Conservation (phyloP, 2,888 invertebrate species). For the Cinara cedri region DNA sequence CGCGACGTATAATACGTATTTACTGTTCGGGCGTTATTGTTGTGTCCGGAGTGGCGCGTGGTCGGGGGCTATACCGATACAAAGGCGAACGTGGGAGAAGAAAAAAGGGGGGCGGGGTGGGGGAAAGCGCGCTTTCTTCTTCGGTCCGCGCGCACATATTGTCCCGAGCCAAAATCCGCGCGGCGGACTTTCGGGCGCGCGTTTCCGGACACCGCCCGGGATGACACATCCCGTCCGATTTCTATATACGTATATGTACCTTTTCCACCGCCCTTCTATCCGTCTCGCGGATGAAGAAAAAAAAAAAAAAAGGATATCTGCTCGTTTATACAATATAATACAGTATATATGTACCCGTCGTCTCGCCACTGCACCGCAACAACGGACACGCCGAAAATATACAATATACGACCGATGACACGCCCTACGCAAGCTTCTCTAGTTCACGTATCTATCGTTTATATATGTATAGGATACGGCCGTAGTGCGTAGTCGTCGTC, state of each 20-base stretch:
- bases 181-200: slow-evolving; percentile 44
- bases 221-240: slow-evolving; percentile 45
- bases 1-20: background rate
- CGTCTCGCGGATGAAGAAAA: background rate
- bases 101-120: background rate
- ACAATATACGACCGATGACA: slow-evolving; percentile 18
- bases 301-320: slow-evolving; percentile 11
- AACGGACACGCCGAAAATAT: slow-evolving; percentile 16
- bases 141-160: slow-evolving; percentile 32
- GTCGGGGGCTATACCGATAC: background rate
- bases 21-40: slow-evolving; percentile 33
- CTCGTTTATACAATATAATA: background rate
- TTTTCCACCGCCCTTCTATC: slow-evolving; percentile 31
- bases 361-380: background rate
- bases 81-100: background rate
- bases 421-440: too few relatives aligned
- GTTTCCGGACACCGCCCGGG: slow-evolving; percentile 43
- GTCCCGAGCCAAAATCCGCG: slow-evolving; percentile 50
- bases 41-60: background rate
- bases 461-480: too few relatives aligned
- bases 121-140: slow-evolving; percentile 18
- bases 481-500: slow-evolving; percentile 3
- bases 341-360: background rate
- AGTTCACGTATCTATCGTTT: slow-evolving; percentile 6
- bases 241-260: slow-evolving; percentile 8